Conservation (phyloP, 1,140 invertebrate genomes). For the Euglossa dilemma region DNA sequence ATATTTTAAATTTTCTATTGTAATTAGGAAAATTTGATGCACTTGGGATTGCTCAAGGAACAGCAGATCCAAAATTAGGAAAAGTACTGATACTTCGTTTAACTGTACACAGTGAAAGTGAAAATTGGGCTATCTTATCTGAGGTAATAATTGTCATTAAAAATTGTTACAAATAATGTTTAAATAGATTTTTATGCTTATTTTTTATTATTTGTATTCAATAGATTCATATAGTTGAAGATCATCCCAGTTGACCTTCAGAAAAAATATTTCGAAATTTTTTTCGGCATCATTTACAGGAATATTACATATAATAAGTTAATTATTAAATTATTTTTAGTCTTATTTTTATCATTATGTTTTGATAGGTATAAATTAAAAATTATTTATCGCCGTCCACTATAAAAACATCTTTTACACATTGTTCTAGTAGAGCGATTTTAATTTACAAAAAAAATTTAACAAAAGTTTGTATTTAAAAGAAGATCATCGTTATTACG, state of each 20-base stretch:
- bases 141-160: constrained; percentile 85
- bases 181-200: constrained; percentile 3
- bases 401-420: constrained; percentile 4
- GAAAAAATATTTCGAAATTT: constrained; percentile 31
- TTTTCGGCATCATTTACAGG: constrained; percentile 56
- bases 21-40: constrained; percentile 88
- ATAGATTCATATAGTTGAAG: constrained; percentile 76
- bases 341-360: constrained; percentile 36
- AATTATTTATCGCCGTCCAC: constrained; percentile 57
- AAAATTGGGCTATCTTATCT: constrained; percentile 95
- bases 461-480: not conserved
- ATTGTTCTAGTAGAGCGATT: not conserved
- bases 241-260: constrained; percentile 72
- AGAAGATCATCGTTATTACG: constrained; percentile 1
- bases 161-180: not conserved
- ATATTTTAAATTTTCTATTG: constrained; percentile 1
- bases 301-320: constrained; percentile 48
- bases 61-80: constrained; percentile 86
- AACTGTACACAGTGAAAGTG: constrained; percentile 90
- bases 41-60: constrained; percentile 90
- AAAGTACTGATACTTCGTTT: constrained; percentile 88
- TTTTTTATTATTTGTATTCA: not conserved
- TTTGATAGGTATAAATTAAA: constrained; percentile 10
- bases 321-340: constrained; percentile 56
- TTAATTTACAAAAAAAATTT: not conserved